Evolutionary conservation across 2,797 vertebrate species (phyloP), one percentile per base, ranked within the genome.

Genomic region (Ambastaia sidthimunki): DNA sequence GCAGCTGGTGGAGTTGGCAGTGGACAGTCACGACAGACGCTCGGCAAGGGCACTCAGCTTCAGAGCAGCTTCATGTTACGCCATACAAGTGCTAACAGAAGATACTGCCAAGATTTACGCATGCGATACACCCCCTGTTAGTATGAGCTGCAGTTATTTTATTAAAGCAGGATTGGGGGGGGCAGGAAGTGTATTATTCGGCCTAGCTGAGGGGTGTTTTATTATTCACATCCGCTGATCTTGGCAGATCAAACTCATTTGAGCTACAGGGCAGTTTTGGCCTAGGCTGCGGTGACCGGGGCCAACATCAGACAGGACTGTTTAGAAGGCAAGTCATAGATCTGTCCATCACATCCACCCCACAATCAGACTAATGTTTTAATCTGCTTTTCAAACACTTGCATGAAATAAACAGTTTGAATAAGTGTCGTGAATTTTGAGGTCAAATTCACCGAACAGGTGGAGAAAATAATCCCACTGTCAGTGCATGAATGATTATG

Each of bases 181-280:
- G 65, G 7, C 2, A 2, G 67, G 19, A 15, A 28, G 71, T 48
- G 66, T 23, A 34, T 71, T 48, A 37, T 67, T 21, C 34, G 23
- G 52, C n/a, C 10, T 21, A 23, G 67, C 60, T 19, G 41, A 34
- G 68, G 70, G 57, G 75, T 59, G 48, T 87, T 84, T 84, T 48
- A 86, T 86, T 87, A 87, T 82, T 84, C 71, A 81, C 75, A 80
- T 74, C 65, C 62, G 28, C 66, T 72, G 72, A 79, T 81, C 81
- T 86, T 86, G 83, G 81, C 80, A 82, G 67, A 59, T 78, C 23
- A 59, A 71, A 60, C 41, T 63, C 67, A 76, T 80, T 81, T 72
- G 67, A 81, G 75, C 72, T 52, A 71, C 11, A 68, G 71, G 71
- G 19, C 76, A 34, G 67, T 52, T 76, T 70, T 21, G 62, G 59